Conservation (phyloP, 2,797 vertebrate species). For the Helostoma temminkii region DNA sequence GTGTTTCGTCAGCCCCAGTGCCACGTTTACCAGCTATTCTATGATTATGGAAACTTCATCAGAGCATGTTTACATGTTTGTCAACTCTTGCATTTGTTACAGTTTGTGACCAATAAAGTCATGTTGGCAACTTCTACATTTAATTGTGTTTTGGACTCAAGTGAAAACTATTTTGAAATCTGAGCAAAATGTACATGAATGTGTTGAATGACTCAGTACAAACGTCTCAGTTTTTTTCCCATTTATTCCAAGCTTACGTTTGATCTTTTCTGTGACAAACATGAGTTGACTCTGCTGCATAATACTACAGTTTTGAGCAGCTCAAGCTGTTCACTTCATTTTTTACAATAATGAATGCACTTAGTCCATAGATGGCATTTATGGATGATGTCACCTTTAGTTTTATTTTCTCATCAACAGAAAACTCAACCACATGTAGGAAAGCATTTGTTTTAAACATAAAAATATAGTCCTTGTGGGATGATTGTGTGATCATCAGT, state of each 20-base stretch:
- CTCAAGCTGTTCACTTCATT: neutral
- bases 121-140: neutral
- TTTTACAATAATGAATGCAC: constrained; percentile 8
- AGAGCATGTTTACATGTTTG: too few relatives aligned
- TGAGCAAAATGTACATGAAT: neutral
- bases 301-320: neutral
- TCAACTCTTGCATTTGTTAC: neutral
- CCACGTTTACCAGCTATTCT: neutral
- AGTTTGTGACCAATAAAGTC: constrained; percentile 29
- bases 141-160: constrained; percentile 1
- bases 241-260: neutral
- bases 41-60: neutral
- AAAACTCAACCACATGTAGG: neutral
- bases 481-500: neutral
- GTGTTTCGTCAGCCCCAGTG: neutral
- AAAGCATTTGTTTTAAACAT: neutral
- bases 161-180: neutral
- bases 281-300: too few relatives aligned
- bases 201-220: neutral
- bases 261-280: neutral
- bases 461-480: neutral
- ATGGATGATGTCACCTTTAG: neutral
- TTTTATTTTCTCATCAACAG: constrained; percentile 31
- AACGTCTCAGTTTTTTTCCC: neutral
- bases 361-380: neutral